phyloP scores from a whole-genome alignment of 2,113 vertebrate species.

The Zapus hudsonius region DNA sequence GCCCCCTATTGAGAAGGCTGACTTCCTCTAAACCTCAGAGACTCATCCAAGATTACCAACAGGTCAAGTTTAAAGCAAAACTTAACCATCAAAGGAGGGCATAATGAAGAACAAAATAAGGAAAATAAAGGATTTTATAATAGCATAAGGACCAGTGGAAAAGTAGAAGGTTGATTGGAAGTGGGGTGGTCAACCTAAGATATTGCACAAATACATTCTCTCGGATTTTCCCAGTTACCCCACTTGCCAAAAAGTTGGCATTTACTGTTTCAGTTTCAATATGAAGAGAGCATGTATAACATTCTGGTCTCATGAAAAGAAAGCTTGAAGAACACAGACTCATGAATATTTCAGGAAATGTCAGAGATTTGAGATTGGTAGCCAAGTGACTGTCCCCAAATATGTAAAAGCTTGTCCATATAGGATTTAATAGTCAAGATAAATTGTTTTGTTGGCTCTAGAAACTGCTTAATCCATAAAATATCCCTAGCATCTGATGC shows the following conservation, averaged over 20 bases:
- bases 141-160: too few relatives aligned
- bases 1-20: too few relatives aligned
- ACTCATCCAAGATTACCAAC: too few relatives aligned
- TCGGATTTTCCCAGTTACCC: not conserved
- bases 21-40: too few relatives aligned
- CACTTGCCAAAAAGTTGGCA: not conserved
- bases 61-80: too few relatives aligned
- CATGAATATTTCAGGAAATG: not conserved
- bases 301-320: not conserved
- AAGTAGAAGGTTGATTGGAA: too few relatives aligned
- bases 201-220: not conserved
- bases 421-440: not conserved
- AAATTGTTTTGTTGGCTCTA: not conserved
- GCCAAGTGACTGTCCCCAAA: not conserved
- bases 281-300: not conserved
- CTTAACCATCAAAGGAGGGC: too few relatives aligned
- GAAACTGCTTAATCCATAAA: not conserved
- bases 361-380: not conserved
- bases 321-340: not conserved
- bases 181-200: not conserved
- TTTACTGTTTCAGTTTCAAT: not conserved
- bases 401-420: not conserved
- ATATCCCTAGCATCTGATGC: not conserved
- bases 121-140: too few relatives aligned
- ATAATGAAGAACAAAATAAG: too few relatives aligned